Evolutionary conservation across 2,797 vertebrate species (phyloP).

Genomic region (Sebastes diaconus): DNA sequence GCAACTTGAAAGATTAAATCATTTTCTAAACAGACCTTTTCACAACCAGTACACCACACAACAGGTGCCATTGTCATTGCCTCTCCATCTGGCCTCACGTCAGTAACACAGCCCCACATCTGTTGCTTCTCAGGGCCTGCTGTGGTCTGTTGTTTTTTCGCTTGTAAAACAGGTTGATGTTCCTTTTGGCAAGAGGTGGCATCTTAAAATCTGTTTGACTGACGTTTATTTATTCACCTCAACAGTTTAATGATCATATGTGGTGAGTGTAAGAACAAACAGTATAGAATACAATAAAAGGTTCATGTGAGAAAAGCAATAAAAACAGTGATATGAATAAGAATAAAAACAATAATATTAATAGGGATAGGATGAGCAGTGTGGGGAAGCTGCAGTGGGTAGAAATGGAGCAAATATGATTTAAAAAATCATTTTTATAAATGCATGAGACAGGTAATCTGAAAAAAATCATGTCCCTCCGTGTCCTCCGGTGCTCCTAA

Average conservation of each 20-base stretch:
- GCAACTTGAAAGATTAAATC: background rate
- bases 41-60: background rate
- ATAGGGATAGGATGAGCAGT: too few species aligned
- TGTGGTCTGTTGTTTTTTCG: conserved; percentile 1
- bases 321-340: background rate
- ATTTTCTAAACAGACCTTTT: background rate
- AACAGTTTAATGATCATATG: background rate
- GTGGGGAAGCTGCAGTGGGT: too few species aligned
- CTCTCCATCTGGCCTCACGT: conserved; percentile 11
- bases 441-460: too few species aligned
- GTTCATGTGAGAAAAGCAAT: background rate
- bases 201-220: background rate
- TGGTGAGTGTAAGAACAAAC: background rate
- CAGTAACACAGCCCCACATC: conserved; percentile 26
- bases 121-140: conserved; percentile 7
- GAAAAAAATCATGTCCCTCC: too few species aligned
- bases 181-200: background rate
- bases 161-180: background rate
- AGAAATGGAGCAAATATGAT: too few species aligned
- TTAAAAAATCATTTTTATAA: too few species aligned
- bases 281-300: background rate
- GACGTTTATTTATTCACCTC: background rate
- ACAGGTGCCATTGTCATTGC: conserved; percentile 14
- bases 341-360: background rate
- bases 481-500: too few species aligned